phyloP scores from a whole-genome alignment of 2,113 vertebrate genomes.

The Archilochus colubris region DNA sequence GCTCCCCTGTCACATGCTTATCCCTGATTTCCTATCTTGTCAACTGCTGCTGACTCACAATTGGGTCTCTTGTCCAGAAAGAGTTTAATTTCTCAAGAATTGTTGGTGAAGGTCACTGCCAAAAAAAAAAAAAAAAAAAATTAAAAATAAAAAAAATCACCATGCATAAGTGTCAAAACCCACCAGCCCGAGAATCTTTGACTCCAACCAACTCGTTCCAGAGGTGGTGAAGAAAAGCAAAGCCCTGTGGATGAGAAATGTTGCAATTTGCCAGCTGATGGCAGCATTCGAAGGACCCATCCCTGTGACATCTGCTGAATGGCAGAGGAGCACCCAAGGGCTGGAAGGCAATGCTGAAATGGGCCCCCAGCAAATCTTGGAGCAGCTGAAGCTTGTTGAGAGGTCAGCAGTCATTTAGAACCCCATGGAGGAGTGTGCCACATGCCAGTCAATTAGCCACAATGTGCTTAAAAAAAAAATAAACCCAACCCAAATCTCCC shows the following conservation, averaged over 20 bases:
- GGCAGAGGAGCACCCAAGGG: neutral
- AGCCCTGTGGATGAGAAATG: neutral
- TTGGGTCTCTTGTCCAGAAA: neutral
- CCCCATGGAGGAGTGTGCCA: neutral
- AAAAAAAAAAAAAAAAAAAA: neutral
- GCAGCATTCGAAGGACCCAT: constrained; percentile 51
- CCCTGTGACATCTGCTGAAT: neutral
- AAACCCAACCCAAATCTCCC: neutral
- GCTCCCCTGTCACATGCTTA: neutral
- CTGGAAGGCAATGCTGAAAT: neutral
- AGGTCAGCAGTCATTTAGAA: neutral
- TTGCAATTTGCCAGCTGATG: constrained; percentile 62
- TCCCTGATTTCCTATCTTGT: neutral
- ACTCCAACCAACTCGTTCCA: neutral
- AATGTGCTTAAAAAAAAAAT: neutral
- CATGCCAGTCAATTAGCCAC: neutral
- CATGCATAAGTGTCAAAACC: neutral
- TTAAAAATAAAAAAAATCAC: no score
- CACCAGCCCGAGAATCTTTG: neutral
- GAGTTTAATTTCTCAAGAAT: neutral
- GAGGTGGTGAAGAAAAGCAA: neutral
- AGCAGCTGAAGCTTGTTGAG: neutral
- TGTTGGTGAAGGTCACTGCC: neutral
- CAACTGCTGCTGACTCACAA: neutral
- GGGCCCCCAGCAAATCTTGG: neutral